These are phyloP conservation scores for Aphaenogaster floridana DNA, from an alignment of 1,140 invertebrate species.

Conservation along the genomic window DNA sequence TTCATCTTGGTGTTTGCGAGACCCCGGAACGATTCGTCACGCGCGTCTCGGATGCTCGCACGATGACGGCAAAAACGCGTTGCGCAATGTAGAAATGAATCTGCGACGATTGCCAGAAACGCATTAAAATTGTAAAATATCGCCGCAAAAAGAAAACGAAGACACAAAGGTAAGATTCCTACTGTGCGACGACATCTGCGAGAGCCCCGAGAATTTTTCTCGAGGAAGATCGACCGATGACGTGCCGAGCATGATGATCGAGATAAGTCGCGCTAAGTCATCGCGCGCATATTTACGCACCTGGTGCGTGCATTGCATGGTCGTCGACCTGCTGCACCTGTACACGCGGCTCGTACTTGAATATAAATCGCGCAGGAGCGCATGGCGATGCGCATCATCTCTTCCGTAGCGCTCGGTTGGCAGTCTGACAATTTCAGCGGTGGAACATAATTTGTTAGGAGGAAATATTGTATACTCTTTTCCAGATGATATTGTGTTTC, in stretches of 20 bases:
- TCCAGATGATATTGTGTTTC: not conserved
- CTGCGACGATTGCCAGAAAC: not conserved
- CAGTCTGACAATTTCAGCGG: not conserved
- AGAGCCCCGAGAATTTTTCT: not conserved
- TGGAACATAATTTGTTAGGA: not conserved
- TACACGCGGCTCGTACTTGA: not conserved
- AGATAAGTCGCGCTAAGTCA: slow-evolving; percentile 26
- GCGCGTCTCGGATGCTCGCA: not conserved
- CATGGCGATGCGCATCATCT: not conserved
- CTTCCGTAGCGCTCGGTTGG: not conserved
- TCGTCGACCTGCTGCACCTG: slow-evolving; percentile 23
- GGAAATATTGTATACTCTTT: not conserved
- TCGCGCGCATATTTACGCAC: slow-evolving; percentile 13
- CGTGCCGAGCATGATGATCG: slow-evolving; percentile 20
- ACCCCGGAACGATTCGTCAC: not conserved
- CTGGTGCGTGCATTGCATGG: slow-evolving; percentile 4
- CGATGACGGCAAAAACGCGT: not conserved
- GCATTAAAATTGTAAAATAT: slow-evolving; percentile 12
- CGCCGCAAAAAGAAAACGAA: not conserved
- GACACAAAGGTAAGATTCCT: not conserved
- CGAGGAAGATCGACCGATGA: not conserved
- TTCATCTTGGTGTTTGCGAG: not conserved
- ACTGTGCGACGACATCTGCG: not conserved
- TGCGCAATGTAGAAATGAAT: not conserved
- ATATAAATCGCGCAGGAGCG: not conserved